Evolutionary conservation across 2,888 invertebrate genomes (phyloP), one percentile per base, ranked within the genome.

Genomic region (Apotomis capreana): DNA sequence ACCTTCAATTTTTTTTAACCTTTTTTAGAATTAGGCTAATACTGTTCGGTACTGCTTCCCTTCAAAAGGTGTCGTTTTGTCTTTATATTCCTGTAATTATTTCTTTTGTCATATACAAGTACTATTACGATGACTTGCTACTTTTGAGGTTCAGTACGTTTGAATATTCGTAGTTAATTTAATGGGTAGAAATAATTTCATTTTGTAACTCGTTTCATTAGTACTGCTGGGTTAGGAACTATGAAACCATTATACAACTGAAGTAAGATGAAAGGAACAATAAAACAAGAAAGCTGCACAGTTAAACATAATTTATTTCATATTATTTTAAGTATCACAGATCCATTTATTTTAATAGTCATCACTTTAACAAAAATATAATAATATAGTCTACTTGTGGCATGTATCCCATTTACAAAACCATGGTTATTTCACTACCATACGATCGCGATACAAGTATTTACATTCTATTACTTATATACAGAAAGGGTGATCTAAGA

Each of bases 291-390:
- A n/a, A 67, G 75, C 73, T 83, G 77, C 92, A 92, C 92, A 93
- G 88, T 92, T 92, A 93, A 92, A 92, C 93, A 93, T 93, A 92
- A 92, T 92, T 92, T 92, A 92, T 91, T 92, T 91, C 87, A 91
- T 91, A 91, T 90, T 92, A 92, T 90, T 90, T 88, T 91, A 92
- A 92, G 89, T 93, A 92, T 92, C 93, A 93, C 93, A 93, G 93
- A 93, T 92, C 83, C 91, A 89, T 92, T 92, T 91, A 92, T 91
- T 90, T 92, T 91, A 90, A 91, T 91, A 91, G 88, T 92, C 90
- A 91, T 92, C 91, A 90, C 91, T 82, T 90, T 92, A 92, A 92
- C 92, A 92, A 92, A 92, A 92, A 92, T 92, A 92, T 90, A 91
- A 73, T 73, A 65, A 76, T 89, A 91, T 89, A 90, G 86, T 89